Percentiles rank a stretch among this genome's conserved stretches.
These are phyloP conservation scores for Lateolabrax maculatus DNA, from an alignment of 2,797 vertebrate genomes.

Conservation along the genomic window DNA sequence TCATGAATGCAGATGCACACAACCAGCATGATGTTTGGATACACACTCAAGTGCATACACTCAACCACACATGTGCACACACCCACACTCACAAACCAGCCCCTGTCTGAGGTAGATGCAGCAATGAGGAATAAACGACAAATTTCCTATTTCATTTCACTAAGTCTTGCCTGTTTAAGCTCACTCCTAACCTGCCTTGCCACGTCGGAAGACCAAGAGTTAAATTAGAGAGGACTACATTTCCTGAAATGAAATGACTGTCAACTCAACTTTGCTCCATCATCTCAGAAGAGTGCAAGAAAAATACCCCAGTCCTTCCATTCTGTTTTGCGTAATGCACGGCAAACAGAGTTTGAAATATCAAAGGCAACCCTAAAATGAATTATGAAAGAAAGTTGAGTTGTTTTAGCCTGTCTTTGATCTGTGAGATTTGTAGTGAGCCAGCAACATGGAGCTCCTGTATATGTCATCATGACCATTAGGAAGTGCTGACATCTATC, in stretches of 20 bases:
- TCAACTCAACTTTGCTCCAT: conserved; percentile 72
- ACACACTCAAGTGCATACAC: conserved; percentile 15
- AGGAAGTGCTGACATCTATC: conserved; percentile 68
- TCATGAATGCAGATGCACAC: conserved; percentile 30
- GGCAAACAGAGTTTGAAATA: conserved; percentile 53
- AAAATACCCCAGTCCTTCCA: conserved; percentile 28
- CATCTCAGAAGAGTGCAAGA: conserved; percentile 54
- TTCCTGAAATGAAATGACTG: conserved; percentile 82
- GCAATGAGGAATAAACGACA: conserved; percentile 85
- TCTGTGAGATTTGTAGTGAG: conserved; percentile 47
- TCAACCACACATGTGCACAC: conserved; percentile 23
- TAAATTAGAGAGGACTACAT: conserved; percentile 85
- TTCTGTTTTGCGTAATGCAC: conserved; percentile 32
- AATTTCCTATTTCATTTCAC: conserved; percentile 91
- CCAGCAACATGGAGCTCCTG: conserved; percentile 57
- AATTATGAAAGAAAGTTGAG: conserved; percentile 54
- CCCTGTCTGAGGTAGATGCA: conserved; percentile 76
- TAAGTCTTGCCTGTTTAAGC: conserved; percentile 89
- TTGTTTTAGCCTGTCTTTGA: conserved; percentile 61
- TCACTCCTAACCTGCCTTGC: conserved; percentile 93
- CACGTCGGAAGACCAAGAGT: conserved; percentile 91
- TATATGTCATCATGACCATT: conserved; percentile 67
- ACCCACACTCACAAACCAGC: conserved; percentile 59
- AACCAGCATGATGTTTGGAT: conserved; percentile 41
- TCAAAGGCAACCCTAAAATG: conserved; percentile 39